Evolutionary conservation across 2,888 invertebrate species (phyloP).

Genomic region (Zaprionus obscuricornis): DNA sequence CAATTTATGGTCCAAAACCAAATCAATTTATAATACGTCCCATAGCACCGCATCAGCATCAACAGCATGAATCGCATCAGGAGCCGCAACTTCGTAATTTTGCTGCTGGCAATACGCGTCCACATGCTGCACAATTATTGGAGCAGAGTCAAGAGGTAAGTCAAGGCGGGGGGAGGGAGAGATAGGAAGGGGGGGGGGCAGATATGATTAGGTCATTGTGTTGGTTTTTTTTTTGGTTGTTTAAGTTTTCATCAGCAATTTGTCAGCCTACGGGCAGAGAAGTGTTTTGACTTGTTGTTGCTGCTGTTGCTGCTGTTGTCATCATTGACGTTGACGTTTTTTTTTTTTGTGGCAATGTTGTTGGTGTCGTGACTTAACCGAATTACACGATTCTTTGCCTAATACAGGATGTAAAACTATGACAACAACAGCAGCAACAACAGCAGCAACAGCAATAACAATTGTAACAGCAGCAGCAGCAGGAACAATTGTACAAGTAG

Average conservation of each 20-base stretch:
- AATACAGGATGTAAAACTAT: conserved; percentile 63
- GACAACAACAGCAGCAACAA: conserved; percentile 24
- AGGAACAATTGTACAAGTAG: no score
- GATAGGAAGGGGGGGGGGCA: conserved; percentile 16
- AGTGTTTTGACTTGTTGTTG: conserved; percentile 47
- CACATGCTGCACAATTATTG: conserved; percentile 79
- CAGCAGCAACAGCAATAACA: no score
- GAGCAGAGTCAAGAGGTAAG: conserved; percentile 83
- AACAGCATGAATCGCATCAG: conserved; percentile 76
- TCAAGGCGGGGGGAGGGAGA: no score
- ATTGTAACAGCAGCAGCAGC: no score
- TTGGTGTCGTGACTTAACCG: conserved; percentile 80
- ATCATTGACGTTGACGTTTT: no score
- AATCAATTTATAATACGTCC: conserved; percentile 82
- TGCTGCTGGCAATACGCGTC: conserved; percentile 74
- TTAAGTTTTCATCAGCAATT: conserved; percentile 58
- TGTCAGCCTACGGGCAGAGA: conserved; percentile 54
- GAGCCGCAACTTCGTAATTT: conserved; percentile 81
- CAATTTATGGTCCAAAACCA: conserved; percentile 81
- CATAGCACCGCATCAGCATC: conserved; percentile 79
- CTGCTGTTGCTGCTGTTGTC: no score
- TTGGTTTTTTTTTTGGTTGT: no score
- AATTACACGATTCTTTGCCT: conserved; percentile 80
- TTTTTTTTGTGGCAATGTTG: no score
- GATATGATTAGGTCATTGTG: no score